phyloP scores from a whole-genome alignment of 2,797 vertebrate species.

The Aselliscus stoliczkanus region DNA sequence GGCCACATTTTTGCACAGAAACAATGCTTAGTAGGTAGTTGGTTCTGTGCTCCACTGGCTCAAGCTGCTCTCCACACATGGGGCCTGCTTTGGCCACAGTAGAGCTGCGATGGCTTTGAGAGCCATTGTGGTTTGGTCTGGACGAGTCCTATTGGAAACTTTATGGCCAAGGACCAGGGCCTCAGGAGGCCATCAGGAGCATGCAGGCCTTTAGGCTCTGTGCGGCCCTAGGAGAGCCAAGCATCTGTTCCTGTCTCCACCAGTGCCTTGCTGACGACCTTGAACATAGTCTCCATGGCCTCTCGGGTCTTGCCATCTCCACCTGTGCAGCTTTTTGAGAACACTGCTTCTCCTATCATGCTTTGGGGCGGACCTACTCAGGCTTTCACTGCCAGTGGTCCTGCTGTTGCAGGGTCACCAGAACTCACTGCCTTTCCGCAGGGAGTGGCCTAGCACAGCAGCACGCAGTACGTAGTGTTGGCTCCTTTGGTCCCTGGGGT shows the following conservation, averaged over 20 bases:
- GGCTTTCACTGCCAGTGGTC: accelerated
- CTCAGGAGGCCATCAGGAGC: no score
- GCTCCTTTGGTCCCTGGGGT: not conserved
- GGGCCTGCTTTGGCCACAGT: not conserved
- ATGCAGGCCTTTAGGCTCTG: not conserved
- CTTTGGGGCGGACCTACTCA: not conserved
- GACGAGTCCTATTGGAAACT: not conserved
- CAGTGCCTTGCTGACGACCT: not conserved
- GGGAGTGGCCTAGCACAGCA: not conserved
- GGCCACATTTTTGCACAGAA: not conserved
- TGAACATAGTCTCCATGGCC: not conserved
- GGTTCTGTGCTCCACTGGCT: not conserved
- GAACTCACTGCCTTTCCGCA: not conserved
- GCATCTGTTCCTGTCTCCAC: not conserved
- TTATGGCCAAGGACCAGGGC: not conserved
- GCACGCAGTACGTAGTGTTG: not conserved
- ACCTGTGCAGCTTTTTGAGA: not conserved
- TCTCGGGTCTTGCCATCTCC: not conserved
- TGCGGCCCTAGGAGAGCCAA: no score
- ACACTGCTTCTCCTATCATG: not conserved
- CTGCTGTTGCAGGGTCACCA: not conserved
- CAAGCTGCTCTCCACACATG: not conserved
- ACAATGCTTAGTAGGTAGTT: not conserved
- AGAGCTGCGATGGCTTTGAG: not conserved
- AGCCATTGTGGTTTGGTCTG: not conserved